Evolutionary conservation across 1,140 invertebrate genomes (phyloP).

Genomic region (Theocolax elegans): DNA sequence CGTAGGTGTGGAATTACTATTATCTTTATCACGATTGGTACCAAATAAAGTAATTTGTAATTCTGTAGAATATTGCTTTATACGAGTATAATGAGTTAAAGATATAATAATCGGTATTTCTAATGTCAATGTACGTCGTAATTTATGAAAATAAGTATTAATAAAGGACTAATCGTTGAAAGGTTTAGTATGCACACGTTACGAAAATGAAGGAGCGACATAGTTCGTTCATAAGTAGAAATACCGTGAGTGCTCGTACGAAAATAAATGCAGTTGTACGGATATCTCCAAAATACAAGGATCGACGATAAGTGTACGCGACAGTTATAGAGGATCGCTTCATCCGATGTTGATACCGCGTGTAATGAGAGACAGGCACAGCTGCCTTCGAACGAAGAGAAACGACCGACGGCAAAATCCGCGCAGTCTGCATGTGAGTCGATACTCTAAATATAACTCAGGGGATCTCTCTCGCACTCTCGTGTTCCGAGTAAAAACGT

Average conservation of each 20-base stretch:
- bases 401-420: slow-evolving; percentile 5
- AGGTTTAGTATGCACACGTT: too few species aligned
- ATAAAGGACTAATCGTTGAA: too few species aligned
- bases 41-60: too few species aligned
- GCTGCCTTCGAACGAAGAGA: slow-evolving; percentile 23
- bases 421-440: slow-evolving; percentile 10
- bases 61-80: too few species aligned
- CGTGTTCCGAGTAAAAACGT: neutral
- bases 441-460: slow-evolving; percentile 32
- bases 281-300: slow-evolving; percentile 9
- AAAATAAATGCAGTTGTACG: slow-evolving; percentile 21
- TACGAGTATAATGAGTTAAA: too few species aligned
- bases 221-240: neutral
- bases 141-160: too few species aligned
- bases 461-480: neutral
- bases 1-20: too few species aligned
- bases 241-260: neutral
- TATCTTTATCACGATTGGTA: too few species aligned
- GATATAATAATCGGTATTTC: too few species aligned
- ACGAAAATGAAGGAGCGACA: too few species aligned
- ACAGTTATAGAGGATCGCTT: slow-evolving; percentile 34
- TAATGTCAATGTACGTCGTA: too few species aligned
- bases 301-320: slow-evolving; percentile 15
- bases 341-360: slow-evolving; percentile 30
- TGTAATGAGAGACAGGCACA: slow-evolving; percentile 30